A percentile compares a stretch with the other conserved stretches of the same genome.
Evolutionary conservation across 64 coral and sea anemone species (phyloP).

Genomic region (Acropora tenuis): DNA sequence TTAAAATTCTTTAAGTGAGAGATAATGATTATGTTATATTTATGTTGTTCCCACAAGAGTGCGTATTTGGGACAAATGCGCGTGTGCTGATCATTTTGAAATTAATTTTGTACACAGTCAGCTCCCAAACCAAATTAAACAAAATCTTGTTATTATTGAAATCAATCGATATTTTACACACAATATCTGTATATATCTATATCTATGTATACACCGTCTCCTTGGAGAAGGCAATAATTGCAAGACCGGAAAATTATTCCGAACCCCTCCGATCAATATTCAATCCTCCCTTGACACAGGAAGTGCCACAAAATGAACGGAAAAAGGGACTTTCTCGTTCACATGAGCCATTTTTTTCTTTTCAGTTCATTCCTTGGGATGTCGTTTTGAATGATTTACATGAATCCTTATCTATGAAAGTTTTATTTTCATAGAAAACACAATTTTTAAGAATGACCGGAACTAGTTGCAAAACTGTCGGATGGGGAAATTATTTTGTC

Average conservation of each 20-base stretch:
- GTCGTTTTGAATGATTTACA: background rate
- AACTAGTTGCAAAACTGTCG: constrained; percentile 54
- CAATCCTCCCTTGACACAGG: background rate
- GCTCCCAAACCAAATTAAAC: too few relatives aligned
- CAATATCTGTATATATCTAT: too few relatives aligned
- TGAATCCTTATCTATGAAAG: background rate
- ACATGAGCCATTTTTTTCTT: background rate
- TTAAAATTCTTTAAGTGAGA: too few relatives aligned
- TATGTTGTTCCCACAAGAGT: too few relatives aligned
- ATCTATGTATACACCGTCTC: too few relatives aligned
- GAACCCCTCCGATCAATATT: background rate
- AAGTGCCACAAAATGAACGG: background rate
- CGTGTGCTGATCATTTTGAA: too few relatives aligned
- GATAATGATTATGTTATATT: too few relatives aligned
- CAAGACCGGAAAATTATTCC: background rate
- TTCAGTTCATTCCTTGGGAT: background rate
- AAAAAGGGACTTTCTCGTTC: background rate
- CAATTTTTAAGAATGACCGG: background rate
- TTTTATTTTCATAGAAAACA: background rate
- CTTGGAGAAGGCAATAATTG: too few relatives aligned
- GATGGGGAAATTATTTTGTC: constrained; percentile 70
- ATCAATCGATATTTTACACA: too few relatives aligned
- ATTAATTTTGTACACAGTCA: too few relatives aligned
- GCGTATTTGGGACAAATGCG: too few relatives aligned
- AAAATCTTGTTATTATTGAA: too few relatives aligned